Base-by-base conservation (phyloP, 1,140 invertebrate species). In the Scaptomyza montana region DNA sequence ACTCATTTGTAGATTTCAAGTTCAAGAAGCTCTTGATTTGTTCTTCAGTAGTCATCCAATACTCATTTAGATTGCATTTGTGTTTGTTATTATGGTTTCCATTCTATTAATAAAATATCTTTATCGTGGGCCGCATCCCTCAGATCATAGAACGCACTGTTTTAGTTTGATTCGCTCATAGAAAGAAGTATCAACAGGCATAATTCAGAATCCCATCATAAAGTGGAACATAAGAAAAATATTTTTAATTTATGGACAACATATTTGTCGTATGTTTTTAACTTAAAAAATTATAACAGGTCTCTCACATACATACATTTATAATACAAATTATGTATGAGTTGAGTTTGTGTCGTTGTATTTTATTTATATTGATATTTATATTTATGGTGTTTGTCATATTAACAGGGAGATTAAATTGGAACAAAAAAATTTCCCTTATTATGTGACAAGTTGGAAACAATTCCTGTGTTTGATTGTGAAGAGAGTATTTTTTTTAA, bases 11-110 rank as follows among this genome's bases (percentile, higher is more conserved):
- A 62, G 46, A 64, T 59, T 61, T 75, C 47, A 67, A 87, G 73
- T 80, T 77, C 79, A 82, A 80, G 84, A 89, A 89, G 84, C 84
- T 89, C 84, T 89, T 82, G 84, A 89, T 89, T 89, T 89, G 84
- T 87, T 77, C 59, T 69, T 19, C 62, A 65, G 49, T 76, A 71
- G 39, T 43, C 39, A 43, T 43, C 12, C 57, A 61, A 50, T 46
- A 47, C 39, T 71, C 9, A 59, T 33, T 67, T 7, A 21, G 39
- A 66, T 28, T 8, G 33, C 33, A 41, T 45, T 28, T 51, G 9
- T 67, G 16, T 39, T 33, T 56, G 8, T n/a, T 39, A 19, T 12
- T 19, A 47, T 10, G 3, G 12, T 53, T 5, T 21, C 39, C 6
- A 53, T 39, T 65, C 19, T n/a, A 16, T 56, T 25, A 16, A 13